A percentile compares a stretch with the other conserved stretches of the same genome.
These are phyloP conservation scores for Apostichopus californicus DNA, from an alignment of 35 echinoderm and acorn worm genomes.

Conservation along the genomic window DNA sequence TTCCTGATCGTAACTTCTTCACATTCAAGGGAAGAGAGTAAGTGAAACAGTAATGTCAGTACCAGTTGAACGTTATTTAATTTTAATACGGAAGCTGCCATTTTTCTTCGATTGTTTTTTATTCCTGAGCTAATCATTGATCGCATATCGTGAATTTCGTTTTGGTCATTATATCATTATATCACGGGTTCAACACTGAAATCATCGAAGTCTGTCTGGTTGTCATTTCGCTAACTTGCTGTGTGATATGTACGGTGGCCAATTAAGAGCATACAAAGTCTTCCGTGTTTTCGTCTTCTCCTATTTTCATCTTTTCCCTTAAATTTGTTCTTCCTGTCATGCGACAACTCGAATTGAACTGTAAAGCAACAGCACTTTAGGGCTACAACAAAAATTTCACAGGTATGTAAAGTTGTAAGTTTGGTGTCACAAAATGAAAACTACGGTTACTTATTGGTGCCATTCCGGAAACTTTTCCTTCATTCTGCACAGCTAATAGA, in stretches of 20 bases:
- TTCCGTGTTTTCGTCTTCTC: neutral
- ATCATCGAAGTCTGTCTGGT: neutral
- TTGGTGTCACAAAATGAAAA: no score
- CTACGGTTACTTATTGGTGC: no score
- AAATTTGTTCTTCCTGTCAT: no score
- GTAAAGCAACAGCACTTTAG: no score
- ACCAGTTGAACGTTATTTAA: neutral
- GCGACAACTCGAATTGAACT: no score
- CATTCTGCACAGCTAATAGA: no score
- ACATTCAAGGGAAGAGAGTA: neutral
- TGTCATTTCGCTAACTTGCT: neutral
- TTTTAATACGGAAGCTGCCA: neutral
- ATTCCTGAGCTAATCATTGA: neutral
- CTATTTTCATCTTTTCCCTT: no score
- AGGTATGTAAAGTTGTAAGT: no score
- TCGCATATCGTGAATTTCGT: neutral
- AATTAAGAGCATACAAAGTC: neutral
- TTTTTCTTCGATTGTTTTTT: neutral
- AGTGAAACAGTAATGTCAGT: neutral
- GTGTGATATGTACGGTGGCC: neutral
- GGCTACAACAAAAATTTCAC: no score
- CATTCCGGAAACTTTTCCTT: no score
- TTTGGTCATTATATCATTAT: neutral
- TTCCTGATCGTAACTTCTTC: neutral
- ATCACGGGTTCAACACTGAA: neutral